Base-by-base conservation (phyloP, 2,797 vertebrate species). In the Hapalemur alaotrensis region DNA sequence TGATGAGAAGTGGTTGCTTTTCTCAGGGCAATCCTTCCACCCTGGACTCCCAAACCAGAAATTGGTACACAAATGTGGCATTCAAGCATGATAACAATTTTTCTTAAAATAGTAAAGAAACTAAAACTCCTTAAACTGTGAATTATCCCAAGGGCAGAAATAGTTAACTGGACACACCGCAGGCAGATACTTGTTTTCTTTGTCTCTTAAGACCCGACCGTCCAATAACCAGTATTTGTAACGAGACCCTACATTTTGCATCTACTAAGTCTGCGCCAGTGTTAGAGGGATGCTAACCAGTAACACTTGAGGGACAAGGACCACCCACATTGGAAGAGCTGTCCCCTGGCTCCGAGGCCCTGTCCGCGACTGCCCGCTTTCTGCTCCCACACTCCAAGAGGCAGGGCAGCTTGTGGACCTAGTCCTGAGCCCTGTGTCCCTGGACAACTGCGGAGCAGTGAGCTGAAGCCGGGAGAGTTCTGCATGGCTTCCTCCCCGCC, bases 391-490 rank as follows among this genome's bases (percentile, higher is more conserved):
- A 48, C 30, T 35, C 15, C 30, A 4, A 5, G 83, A 6, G 9
- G 28, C 30, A n/a, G 2, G 43, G 41, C 12, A 15, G 32, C 4
- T 30, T 20, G 10, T 1, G 1, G 59, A 28, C 25, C 57, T 0
- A 23, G 43, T n/a, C 63, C 63, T 65, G 63, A n/a, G 57, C 32
- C 15, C 63, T 4, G 17, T n/a, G 50, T 5, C n/a, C 65, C 46
- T 35, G 73, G 54, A 52, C 38, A 48, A 9, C 25, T 0, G 0
- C 1, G 7, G 7, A 35, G 32, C 4, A 2, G n/a, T 0, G 4
- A 32, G 32, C 15, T 5, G 25, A 18, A 4, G 52, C 30, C 25
- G 30, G 7, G 22, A 8, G 12, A 23, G 52, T 32, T 32, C 32
- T 6, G 1, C 0, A 3, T 22, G 38, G 57, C 67, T 76, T 65